Evolutionary conservation across 2,797 vertebrate genomes (phyloP).

Genomic region (Labeo calbasu): DNA sequence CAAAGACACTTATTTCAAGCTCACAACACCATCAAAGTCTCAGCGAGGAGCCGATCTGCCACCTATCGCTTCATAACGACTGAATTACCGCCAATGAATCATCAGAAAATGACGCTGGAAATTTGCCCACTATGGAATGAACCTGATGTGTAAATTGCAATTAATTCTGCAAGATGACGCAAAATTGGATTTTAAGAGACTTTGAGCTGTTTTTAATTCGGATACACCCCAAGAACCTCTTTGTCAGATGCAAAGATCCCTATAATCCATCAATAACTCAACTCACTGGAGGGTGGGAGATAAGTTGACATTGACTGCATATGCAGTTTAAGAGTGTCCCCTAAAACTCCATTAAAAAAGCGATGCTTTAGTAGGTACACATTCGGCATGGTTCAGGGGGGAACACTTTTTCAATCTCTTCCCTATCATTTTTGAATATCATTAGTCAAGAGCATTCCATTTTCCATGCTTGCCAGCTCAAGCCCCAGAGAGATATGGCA

Average conservation of each 20-base stretch:
- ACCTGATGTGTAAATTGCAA: not conserved
- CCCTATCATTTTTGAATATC: conserved; percentile 99
- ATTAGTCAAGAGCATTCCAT: conserved; percentile 97
- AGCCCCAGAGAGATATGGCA: conserved; percentile 82
- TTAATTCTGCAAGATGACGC: not conserved
- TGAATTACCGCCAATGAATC: conserved; percentile 29
- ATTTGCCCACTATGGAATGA: not conserved
- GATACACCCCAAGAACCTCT: not conserved
- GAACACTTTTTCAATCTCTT: conserved; percentile 82
- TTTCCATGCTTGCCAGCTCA: conserved; percentile 94
- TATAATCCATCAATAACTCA: conserved; percentile 54
- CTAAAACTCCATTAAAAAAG: conserved; percentile 67
- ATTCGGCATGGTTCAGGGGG: conserved; percentile 87
- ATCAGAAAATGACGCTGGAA: conserved; percentile 23
- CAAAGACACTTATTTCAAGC: conserved; percentile 43
- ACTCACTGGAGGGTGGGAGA: conserved; percentile 50
- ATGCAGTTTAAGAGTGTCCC: conserved; percentile 59
- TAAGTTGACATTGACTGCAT: conserved; percentile 64
- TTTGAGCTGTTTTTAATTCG: conserved; percentile 4
- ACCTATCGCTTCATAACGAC: not conserved
- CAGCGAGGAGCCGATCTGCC: conserved; percentile 44
- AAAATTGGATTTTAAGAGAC: not conserved
- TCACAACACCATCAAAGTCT: conserved; percentile 37
- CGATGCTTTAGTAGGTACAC: conserved; percentile 75
- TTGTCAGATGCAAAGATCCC: conserved; percentile 22